A percentile compares a stretch with the other conserved stretches of the same genome.
Conservation (phyloP, 1,140 invertebrate species). For the Pollicipes pollicipes region DNA sequence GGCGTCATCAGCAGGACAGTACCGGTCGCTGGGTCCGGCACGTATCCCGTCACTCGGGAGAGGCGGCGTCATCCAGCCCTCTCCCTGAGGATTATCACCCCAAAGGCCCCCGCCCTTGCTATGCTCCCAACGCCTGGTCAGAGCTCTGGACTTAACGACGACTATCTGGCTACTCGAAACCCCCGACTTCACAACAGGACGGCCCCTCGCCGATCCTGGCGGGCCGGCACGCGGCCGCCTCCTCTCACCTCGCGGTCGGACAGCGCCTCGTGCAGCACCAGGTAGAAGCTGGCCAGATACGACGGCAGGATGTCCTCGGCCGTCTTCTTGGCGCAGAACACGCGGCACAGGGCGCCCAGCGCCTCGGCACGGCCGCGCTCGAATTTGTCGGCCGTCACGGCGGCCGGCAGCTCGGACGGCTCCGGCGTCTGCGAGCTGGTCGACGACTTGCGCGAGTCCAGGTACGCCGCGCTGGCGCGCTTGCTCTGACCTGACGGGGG, state of each 20-base stretch:
- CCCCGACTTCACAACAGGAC: too few species aligned
- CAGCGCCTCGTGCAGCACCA: slow-evolving; percentile 73
- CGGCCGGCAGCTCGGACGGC: not conserved
- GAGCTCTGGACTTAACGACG: too few species aligned
- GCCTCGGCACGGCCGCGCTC: slow-evolving; percentile 58
- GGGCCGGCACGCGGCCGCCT: too few species aligned
- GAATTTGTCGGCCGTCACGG: slow-evolving; percentile 8
- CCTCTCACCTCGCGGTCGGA: not conserved
- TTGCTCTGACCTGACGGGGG: not conserved
- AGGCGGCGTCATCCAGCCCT: too few species aligned
- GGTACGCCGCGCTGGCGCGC: not conserved
- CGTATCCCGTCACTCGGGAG: too few species aligned
- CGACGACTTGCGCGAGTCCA: not conserved
- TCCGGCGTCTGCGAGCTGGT: slow-evolving; percentile 6
- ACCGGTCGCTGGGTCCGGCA: too few species aligned
- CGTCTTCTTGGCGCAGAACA: slow-evolving; percentile 91
- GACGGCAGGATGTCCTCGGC: slow-evolving; percentile 84
- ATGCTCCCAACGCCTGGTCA: too few species aligned
- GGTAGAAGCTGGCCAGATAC: slow-evolving; percentile 87
- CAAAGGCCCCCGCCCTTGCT: too few species aligned
- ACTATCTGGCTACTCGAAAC: too few species aligned
- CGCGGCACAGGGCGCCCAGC: slow-evolving; percentile 78
- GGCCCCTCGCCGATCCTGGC: too few species aligned
- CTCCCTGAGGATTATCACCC: too few species aligned
- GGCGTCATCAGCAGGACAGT: too few species aligned